These are phyloP conservation scores for Anguilla pacifica DNA, from an alignment of 2,797 vertebrate genomes.

Conservation along the genomic window DNA sequence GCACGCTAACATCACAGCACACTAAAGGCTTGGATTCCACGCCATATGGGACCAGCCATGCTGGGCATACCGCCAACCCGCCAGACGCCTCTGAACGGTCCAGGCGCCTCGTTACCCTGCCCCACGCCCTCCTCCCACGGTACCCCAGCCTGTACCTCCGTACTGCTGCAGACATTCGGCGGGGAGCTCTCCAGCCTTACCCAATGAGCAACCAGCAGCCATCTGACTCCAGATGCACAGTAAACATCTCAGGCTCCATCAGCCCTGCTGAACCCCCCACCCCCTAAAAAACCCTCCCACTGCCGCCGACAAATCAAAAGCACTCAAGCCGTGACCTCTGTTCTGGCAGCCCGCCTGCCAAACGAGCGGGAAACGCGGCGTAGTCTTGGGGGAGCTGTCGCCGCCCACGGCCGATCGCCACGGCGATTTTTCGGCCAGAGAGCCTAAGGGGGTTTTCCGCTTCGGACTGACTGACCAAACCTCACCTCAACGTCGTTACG, in stretches of 20 bases:
- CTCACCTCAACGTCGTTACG: not conserved
- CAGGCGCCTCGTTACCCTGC: not conserved
- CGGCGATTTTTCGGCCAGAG: not conserved
- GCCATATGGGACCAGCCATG: not conserved
- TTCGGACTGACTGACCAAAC: not conserved
- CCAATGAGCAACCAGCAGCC: conserved; percentile 30
- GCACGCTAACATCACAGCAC: not conserved
- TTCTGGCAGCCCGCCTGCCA: not conserved
- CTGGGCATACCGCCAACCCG: not conserved
- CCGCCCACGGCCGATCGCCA: not conserved
- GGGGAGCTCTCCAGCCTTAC: conserved; percentile 64
- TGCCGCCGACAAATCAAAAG: conserved; percentile 76
- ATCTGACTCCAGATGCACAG: conserved; percentile 21
- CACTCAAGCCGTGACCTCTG: conserved; percentile 80
- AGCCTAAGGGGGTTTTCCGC: no score
- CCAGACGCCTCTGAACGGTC: not conserved
- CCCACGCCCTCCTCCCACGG: not conserved
- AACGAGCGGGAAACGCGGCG: not conserved
- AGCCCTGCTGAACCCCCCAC: conserved; percentile 50
- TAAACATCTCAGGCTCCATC: not conserved
- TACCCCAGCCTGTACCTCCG: conserved; percentile 11
- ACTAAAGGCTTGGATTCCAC: not conserved
- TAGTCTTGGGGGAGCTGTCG: not conserved
- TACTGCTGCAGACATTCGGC: conserved; percentile 44
- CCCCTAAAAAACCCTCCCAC: conserved; percentile 59